Evolutionary conservation across 2,888 invertebrate genomes (phyloP), one percentile per base, ranked within the genome.

Genomic region (Mechanitis mazaeus): DNA sequence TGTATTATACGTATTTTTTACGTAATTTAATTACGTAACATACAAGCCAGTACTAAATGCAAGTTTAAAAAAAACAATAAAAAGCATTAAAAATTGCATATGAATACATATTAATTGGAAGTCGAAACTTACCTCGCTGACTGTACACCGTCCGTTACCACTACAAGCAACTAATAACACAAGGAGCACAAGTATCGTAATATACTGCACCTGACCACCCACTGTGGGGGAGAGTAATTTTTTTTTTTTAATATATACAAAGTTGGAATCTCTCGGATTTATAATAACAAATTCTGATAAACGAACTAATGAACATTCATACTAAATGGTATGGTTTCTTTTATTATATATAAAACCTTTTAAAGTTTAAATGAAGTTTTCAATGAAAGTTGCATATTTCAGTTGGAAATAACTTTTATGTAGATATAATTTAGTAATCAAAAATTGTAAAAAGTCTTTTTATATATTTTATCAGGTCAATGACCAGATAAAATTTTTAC

Each of bases 141-240:
- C 50, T 58, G 35, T 64, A 61, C 64, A 55, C 61, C 59, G 61
- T 57, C 59, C 61, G 61, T 61, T 64, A 61, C 64, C 64, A 65
- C 64, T 68, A 67, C 69, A 63, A 59, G 66, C 68, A 66, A 66
- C 66, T 66, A 78, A 75, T 75, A 77, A 80, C 72, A 78, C 77
- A 79, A 60, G 63, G 60, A 60, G 72, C 67, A 78, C 83, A 85
- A 85, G 64, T 64, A 64, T 64, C 85, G 84, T 85, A 85, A 64
- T 59, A 67, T 84, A 83, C 67, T 58, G 59, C 64, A 59, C 65
- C 64, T 67, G 63, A 57, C 73, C 68, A 67, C 69, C 64, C 67
- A 62, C 64, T 55, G 54, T 68, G 68, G 58, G 67, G 66, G 66
- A 72, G 72, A 71, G 77, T 75, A 78, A 78, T 82, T 83, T 79